Evolutionary conservation across 2,888 invertebrate species (phyloP).

Genomic region (Brachyptera putata): DNA sequence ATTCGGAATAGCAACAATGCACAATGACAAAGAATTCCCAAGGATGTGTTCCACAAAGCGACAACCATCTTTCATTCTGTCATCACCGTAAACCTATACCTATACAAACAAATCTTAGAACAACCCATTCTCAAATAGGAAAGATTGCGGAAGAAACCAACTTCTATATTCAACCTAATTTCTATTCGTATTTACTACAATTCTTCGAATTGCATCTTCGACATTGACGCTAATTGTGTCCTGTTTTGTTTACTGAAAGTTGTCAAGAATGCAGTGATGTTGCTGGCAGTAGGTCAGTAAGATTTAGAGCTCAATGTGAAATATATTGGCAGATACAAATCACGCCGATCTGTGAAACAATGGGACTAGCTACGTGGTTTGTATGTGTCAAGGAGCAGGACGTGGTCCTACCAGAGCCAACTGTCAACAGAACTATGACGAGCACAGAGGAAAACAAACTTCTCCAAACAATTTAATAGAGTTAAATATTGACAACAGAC

Average conservation of each 20-base stretch:
- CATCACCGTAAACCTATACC: too few relatives aligned
- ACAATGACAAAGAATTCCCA: neutral
- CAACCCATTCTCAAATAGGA: neutral
- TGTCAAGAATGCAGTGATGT: neutral
- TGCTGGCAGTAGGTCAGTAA: slow-evolving; percentile 9
- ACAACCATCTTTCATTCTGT: neutral
- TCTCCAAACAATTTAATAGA: neutral
- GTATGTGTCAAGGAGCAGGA: neutral
- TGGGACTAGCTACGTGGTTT: slow-evolving; percentile 8
- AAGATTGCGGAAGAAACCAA: slow-evolving; percentile 12
- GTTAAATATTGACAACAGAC: too few relatives aligned
- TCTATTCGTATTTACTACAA: neutral
- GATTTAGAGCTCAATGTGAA: neutral
- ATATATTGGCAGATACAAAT: slow-evolving; percentile 3
- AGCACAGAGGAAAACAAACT: neutral
- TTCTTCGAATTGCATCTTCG: slow-evolving; percentile 7
- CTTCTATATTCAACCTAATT: neutral
- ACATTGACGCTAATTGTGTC: neutral
- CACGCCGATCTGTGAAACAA: neutral
- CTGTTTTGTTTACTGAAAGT: neutral
- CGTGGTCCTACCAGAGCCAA: neutral
- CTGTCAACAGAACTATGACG: neutral
- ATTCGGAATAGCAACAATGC: neutral
- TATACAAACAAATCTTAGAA: too few relatives aligned
- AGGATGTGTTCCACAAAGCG: neutral